These are phyloP conservation scores for Parauchenoglanis punctatus DNA, from an alignment of 2,797 vertebrate species.

Conservation along the genomic window DNA sequence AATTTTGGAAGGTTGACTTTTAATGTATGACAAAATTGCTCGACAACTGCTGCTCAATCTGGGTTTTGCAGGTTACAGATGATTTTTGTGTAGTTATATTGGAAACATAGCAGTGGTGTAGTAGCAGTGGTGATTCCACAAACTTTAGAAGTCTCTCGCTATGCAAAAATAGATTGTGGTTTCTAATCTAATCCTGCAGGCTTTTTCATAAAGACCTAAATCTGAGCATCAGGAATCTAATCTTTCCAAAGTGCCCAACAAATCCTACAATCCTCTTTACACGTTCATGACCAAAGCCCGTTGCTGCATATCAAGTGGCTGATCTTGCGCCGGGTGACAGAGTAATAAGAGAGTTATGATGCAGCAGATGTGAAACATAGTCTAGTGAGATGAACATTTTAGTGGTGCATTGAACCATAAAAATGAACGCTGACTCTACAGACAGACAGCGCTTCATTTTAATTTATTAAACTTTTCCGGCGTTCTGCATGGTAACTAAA, in stretches of 20 bases:
- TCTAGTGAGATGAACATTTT: constrained; percentile 28
- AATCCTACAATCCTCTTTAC: constrained; percentile 51
- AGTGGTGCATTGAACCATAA: constrained; percentile 19
- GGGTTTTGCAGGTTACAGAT: neutral
- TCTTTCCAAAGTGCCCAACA: constrained; percentile 46
- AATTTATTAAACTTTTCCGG: constrained; percentile 23
- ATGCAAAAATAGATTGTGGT: neutral
- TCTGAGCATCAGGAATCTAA: constrained; percentile 44
- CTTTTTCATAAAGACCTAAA: constrained; percentile 38
- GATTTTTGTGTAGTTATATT: neutral
- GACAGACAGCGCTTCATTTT: constrained; percentile 24
- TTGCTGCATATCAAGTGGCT: constrained; percentile 42
- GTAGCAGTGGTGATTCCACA: neutral
- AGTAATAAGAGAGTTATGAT: constrained; percentile 34
- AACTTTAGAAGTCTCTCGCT: neutral
- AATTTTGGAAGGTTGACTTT: constrained; percentile 30
- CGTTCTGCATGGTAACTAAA: constrained; percentile 13
- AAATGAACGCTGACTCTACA: constrained; percentile 24
- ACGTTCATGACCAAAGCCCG: constrained; percentile 44
- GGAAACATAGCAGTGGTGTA: neutral
- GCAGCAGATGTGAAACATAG: constrained; percentile 41
- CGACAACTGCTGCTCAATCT: neutral
- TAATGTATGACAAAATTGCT: constrained; percentile 19
- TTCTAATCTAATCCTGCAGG: constrained; percentile 22
- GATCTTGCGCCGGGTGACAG: constrained; percentile 27